phyloP scores from a whole-genome alignment of 2,113 vertebrate genomes.

The Cricetomys ansorgei region DNA sequence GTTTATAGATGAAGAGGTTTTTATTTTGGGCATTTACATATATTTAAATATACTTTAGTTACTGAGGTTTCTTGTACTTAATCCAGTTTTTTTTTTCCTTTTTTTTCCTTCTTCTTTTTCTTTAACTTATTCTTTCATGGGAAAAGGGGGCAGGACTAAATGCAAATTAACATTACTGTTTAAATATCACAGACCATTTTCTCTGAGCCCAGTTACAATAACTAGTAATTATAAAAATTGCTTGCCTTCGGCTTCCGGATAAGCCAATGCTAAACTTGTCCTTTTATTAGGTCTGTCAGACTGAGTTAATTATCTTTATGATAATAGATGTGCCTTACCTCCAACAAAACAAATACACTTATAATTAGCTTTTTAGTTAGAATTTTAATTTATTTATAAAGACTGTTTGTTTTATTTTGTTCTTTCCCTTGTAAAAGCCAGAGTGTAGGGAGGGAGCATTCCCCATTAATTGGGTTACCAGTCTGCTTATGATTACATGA shows the following conservation, averaged over 20 bases:
- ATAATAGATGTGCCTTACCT: conserved; percentile 93
- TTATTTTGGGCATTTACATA: conserved; percentile 47
- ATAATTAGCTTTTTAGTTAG: conserved; percentile 92
- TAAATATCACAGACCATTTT: conserved; percentile 92
- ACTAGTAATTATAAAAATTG: conserved; percentile 94
- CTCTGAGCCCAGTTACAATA: conserved; percentile 92
- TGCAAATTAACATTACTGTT: conserved; percentile 91
- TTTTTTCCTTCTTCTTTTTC: too few species aligned
- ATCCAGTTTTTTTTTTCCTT: conserved; percentile 57
- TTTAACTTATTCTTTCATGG: conserved; percentile 84
- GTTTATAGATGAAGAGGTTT: conserved; percentile 71
- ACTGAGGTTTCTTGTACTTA: conserved; percentile 78
- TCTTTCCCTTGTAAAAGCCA: conserved; percentile 68
- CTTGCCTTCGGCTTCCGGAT: conserved; percentile 91
- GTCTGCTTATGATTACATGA: conserved; percentile 61
- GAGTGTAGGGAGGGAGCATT: conserved; percentile 24
- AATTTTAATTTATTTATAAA: conserved; percentile 92
- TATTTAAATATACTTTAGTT: conserved; percentile 65
- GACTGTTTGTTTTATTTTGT: conserved; percentile 87
- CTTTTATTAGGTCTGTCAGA: conserved; percentile 93
- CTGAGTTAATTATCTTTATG: conserved; percentile 94
- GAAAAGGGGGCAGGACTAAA: conserved; percentile 87
- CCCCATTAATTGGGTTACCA: conserved; percentile 73
- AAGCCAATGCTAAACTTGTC: conserved; percentile 92
- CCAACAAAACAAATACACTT: conserved; percentile 93